Evolutionary conservation across 2,113 vertebrate species (phyloP).

Genomic region (Machaerirhynchus nigripectus): DNA sequence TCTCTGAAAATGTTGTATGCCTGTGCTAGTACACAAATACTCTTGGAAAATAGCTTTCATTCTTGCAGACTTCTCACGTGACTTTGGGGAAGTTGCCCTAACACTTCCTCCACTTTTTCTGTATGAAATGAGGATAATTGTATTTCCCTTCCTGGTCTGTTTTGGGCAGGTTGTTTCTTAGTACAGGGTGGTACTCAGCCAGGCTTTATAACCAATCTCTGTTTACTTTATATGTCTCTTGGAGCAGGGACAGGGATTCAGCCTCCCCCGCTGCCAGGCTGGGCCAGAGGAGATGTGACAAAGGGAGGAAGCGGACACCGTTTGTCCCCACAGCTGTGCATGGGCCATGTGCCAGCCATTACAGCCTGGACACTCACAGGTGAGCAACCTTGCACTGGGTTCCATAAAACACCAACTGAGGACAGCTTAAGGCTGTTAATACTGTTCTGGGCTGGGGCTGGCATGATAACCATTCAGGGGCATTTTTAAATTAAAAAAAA

Average conservation of each 20-base stretch:
- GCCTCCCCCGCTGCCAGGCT: not conserved
- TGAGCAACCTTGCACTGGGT: not conserved
- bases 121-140: not conserved
- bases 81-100: not conserved
- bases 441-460: not conserved
- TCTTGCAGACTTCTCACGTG: accelerated
- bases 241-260: not conserved
- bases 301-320: not conserved
- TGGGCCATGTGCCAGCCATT: accelerated
- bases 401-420: not conserved
- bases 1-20: not conserved
- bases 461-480: not conserved
- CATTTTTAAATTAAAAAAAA: not conserved
- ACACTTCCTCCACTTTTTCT: not conserved
- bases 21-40: accelerated
- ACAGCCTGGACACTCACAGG: not conserved
- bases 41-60: not conserved
- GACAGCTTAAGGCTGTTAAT: not conserved
- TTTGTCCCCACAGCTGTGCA: not conserved
- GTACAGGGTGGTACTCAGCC: not conserved
- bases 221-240: not conserved
- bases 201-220: not conserved
- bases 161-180: not conserved
- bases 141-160: not conserved
- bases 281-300: not conserved